Evolutionary conservation across 2,888 invertebrate species (phyloP).

Genomic region (Callinectes sapidus): DNA sequence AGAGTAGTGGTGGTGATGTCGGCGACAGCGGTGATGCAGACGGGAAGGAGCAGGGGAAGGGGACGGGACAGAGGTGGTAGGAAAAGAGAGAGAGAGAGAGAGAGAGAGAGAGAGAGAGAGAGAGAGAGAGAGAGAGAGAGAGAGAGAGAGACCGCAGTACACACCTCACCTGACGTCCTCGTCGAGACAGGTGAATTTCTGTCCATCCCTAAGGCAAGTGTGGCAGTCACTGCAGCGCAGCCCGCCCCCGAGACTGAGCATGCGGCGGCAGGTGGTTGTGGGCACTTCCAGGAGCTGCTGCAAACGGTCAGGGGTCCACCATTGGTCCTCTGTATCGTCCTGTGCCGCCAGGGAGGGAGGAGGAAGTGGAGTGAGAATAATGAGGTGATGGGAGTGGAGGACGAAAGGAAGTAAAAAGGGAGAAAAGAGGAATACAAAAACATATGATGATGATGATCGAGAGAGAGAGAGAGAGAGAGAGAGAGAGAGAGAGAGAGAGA

Average conservation of each 20-base stretch:
- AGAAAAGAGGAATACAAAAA: neutral
- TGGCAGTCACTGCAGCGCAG: conserved; percentile 47
- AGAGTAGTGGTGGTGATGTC: neutral
- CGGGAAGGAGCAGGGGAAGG: neutral
- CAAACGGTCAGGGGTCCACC: conserved; percentile 44
- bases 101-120: conserved; percentile 29
- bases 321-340: conserved; percentile 18
- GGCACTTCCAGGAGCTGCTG: conserved; percentile 52
- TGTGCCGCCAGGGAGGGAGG: neutral
- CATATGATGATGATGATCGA: neutral
- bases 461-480: neutral
- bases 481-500: neutral
- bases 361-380: neutral
- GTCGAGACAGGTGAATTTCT: conserved; percentile 59
- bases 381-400: neutral
- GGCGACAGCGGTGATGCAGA: neutral
- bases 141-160: conserved; percentile 4
- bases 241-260: conserved; percentile 41
- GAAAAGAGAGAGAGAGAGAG: conserved; percentile 19
- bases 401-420: neutral
- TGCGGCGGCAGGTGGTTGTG: conserved; percentile 49
- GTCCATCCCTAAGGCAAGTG: conserved; percentile 52
- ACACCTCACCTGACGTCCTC: conserved; percentile 54
- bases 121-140: conserved; percentile 33
- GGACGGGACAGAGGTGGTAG: neutral